Evolutionary conservation across 2,113 vertebrate species (phyloP).

Genomic region (Rynchops niger): DNA sequence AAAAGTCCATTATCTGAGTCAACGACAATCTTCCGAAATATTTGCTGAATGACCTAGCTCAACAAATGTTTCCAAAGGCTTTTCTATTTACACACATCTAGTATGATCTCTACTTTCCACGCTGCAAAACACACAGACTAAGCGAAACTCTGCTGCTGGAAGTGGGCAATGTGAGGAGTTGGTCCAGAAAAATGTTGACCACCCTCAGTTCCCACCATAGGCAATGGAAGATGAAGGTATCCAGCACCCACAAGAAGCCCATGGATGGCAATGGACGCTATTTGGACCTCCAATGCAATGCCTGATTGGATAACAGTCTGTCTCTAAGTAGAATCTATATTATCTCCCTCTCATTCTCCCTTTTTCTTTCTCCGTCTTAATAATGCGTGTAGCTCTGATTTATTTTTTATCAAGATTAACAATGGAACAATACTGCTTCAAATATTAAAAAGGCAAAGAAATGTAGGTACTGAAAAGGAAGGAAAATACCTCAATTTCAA

Average conservation of each 20-base stretch:
- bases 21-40: not conserved
- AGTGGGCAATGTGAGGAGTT: not conserved
- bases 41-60: not conserved
- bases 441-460: slow-evolving; percentile 68
- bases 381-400: slow-evolving; percentile 7
- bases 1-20: not conserved
- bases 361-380: slow-evolving; percentile 8
- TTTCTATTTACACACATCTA: not conserved
- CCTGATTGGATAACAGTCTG: not conserved
- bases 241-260: not conserved
- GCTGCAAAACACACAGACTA: not conserved
- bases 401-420: slow-evolving; percentile 68
- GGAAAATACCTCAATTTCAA: slow-evolving; percentile 81
- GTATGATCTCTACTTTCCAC: not conserved
- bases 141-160: not conserved
- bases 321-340: not conserved
- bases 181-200: not conserved
- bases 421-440: slow-evolving; percentile 47
- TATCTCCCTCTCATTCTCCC: not conserved
- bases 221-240: not conserved
- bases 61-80: not conserved
- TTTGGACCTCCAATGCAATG: not conserved
- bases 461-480: slow-evolving; percentile 77
- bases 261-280: not conserved
- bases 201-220: accelerated